These are phyloP conservation scores for Boleophthalmus pectinirostris DNA, from an alignment of 2,113 vertebrate genomes.

Conservation along the genomic window DNA sequence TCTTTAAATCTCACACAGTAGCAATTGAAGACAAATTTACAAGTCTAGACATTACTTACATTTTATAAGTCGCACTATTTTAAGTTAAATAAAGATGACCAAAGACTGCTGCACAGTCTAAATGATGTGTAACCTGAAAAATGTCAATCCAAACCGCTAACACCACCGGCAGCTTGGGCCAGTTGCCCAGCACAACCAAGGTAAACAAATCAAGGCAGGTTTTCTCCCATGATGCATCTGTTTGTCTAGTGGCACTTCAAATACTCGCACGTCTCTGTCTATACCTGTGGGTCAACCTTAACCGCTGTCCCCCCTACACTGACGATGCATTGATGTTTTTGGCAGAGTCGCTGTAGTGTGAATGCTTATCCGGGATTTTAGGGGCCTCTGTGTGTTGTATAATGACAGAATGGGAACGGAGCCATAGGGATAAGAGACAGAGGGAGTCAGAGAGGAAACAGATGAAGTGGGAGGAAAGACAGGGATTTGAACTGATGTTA, in stretches of 20 bases:
- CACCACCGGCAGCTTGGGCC: constrained; percentile 24
- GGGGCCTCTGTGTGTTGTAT: constrained; percentile 57
- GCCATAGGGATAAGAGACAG: constrained; percentile 57
- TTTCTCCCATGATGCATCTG: constrained; percentile 58
- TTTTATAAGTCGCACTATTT: constrained; percentile 20
- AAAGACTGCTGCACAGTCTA: neutral
- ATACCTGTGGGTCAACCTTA: constrained; percentile 64
- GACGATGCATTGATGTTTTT: constrained; percentile 26
- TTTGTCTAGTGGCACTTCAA: constrained; percentile 59
- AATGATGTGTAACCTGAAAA: constrained; percentile 18
- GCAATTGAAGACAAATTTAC: constrained; percentile 20
- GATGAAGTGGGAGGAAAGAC: constrained; percentile 31
- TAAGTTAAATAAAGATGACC: constrained; percentile 17
- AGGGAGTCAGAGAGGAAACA: constrained; percentile 40
- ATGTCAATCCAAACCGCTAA: constrained; percentile 13
- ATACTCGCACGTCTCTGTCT: constrained; percentile 57
- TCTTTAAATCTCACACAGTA: constrained; percentile 13
- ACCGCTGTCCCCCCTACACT: constrained; percentile 12
- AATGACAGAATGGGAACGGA: constrained; percentile 72
- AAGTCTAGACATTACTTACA: constrained; percentile 21
- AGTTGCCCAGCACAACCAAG: constrained; percentile 30
- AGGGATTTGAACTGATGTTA: constrained; percentile 62
- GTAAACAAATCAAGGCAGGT: constrained; percentile 48
- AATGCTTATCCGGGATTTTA: constrained; percentile 58
- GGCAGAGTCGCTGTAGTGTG: constrained; percentile 42